Evolutionary conservation across 2,888 invertebrate species (phyloP), one percentile per base, ranked within the genome.

Genomic region (Xanthostigma xanthostigma): DNA sequence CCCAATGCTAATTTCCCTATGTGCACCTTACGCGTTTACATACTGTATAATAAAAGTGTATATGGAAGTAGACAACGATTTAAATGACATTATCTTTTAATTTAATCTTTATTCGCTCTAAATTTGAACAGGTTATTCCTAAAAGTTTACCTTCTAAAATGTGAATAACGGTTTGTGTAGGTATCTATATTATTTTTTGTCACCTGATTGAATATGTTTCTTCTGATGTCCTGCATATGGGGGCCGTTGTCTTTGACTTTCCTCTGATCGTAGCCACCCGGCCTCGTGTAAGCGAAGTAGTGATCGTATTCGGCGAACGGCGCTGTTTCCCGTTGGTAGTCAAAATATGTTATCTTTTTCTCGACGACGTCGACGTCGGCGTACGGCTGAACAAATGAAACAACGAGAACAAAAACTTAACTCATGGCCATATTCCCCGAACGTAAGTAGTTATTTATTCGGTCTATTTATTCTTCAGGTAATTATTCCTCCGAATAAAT

Each of bases 121-220:
- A 13, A 38, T 12, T 2, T 38, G 38, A 2, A 46, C 12, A 47
- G 13, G 9, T 37, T n/a, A n/a, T 17, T 17, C 4, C 17, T 17
- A 17, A n/a, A 40, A 40, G 11, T 2, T 10, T 9, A 10, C 1
- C 2, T 2, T 10, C 39, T 38, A n/a, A 41, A 35, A 49, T 45
- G 45, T 50, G 50, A 35, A 38, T n/a, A 12, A 14, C 38, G 17
- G 41, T 34, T 14, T 45, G 44, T 50, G 27, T 40, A 33, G 27
- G 27, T 27, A 45, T 46, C 46, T 45, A 42, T 36, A 42, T 27
- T 14, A n/a, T 35, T 38, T 36, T 46, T 46, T 50, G 17, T 49
- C 58, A 66, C 66, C 60, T 68, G 66, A 50, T 62, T 49, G 52
- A 60, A 63, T 46, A 67, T 64, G 51, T 63, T 62, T 48, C 65